phyloP scores from a whole-genome alignment of 2,797 vertebrate species.

The Microchirus variegatus region DNA sequence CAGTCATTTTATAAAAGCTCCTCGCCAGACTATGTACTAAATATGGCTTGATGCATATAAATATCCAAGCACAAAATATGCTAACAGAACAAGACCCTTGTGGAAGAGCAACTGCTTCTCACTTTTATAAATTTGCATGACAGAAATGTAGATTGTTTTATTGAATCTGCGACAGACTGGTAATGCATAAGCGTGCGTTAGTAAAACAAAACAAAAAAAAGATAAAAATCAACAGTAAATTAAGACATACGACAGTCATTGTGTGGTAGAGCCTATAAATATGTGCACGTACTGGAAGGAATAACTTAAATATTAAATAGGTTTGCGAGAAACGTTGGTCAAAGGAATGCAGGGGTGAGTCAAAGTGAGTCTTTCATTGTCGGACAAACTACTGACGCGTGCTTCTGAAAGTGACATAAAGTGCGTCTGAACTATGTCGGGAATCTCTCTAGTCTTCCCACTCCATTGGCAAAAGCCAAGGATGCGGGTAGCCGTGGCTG shows the following conservation, averaged over 20 bases:
- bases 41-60: constrained; percentile 20
- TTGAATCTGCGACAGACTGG: background rate
- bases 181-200: constrained; percentile 1
- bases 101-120: constrained; percentile 2
- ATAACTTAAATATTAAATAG: constrained; percentile 55
- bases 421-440: constrained; percentile 27
- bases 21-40: constrained; percentile 22
- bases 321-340: constrained; percentile 16
- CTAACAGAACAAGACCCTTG: constrained; percentile 6
- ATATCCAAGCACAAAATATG: constrained; percentile 13
- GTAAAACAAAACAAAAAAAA: background rate
- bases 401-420: constrained; percentile 40
- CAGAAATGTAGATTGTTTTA: constrained; percentile 8
- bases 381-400: constrained; percentile 12
- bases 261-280: constrained; percentile 14
- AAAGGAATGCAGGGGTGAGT: constrained; percentile 22
- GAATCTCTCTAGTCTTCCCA: constrained; percentile 80
- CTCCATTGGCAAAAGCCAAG: constrained; percentile 79
- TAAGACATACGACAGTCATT: constrained; percentile 15
- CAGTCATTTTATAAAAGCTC: constrained; percentile 47
- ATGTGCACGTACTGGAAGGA: constrained; percentile 43
- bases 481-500: constrained; percentile 58
- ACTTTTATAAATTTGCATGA: constrained; percentile 5
- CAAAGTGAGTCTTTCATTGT: constrained; percentile 26
- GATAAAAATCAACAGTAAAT: constrained; percentile 14